Evolutionary conservation across 2,113 vertebrate species (phyloP), one percentile per base, ranked within the genome.

Genomic region (Electrona antarctica): DNA sequence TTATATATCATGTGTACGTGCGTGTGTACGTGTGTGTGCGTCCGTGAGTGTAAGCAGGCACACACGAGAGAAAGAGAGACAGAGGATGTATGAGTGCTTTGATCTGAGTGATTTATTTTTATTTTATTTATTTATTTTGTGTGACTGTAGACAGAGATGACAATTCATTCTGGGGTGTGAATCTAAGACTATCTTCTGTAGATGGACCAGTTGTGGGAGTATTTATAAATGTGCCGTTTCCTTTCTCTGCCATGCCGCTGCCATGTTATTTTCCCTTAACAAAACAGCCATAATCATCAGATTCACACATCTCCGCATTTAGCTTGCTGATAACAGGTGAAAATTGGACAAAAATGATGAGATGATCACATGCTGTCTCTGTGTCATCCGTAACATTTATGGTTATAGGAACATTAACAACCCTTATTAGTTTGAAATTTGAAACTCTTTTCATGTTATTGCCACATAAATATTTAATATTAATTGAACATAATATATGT

Each of bases 221-320:
- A 73, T 83, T 82, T 79, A 61, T 73, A 76, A 45, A 28, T 66
- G 48, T 47, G 52, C 57, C 64, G 70, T 52, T 63, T 74, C 57
- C 33, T 41, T 41, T 2, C 52, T 59, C 67, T 59, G 54, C 51
- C 45, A 15, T 21, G 51, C 61, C 61, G 48, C 7, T 57, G 61
- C 51, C 66, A 58, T 15, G 64, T 77, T 67, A 47, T 9, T 33
- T 68, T 61, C 55, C 52, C 64, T 12, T 49, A 6, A 2, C 69
- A 47, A 6, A 71, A 21, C 28, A 8, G 54, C 54, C 8, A 28
- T 54, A 7, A 70, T 15, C 47, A 52, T 60, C 47, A 68, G 56
- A 52, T 45, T 71, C 57, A 48, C 57, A 57, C 21, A 7, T 41
- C 47, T 33, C 14, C 29, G 62, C 8, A 46, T 10, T 50, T 10